phyloP scores from a whole-genome alignment of 2,113 vertebrate genomes.

The Ceratotherium simum region DNA sequence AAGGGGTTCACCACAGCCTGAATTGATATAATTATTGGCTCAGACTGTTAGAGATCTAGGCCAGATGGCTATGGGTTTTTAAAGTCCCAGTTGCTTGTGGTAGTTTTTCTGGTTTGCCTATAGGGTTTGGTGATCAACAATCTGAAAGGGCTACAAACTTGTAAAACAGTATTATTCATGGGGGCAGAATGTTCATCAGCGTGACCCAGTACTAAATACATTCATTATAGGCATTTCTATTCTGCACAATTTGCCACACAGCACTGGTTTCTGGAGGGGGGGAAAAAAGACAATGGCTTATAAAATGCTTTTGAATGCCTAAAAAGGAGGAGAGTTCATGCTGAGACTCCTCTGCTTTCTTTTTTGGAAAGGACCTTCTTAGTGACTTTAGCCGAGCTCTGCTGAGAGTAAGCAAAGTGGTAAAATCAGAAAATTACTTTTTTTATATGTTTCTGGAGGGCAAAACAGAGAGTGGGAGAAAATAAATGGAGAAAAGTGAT shows the following conservation, averaged over 20 bases:
- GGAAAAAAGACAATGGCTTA: constrained; percentile 88
- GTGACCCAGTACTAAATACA: constrained; percentile 94
- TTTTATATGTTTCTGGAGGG: constrained; percentile 66
- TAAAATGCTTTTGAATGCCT: constrained; percentile 89
- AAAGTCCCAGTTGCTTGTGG: constrained; percentile 90
- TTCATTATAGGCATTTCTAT: constrained; percentile 94
- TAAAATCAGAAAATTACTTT: constrained; percentile 80
- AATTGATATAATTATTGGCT: constrained; percentile 92
- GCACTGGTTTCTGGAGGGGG: constrained; percentile 87
- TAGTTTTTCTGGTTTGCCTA: constrained; percentile 89
- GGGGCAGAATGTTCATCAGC: constrained; percentile 92
- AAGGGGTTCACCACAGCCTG: constrained; percentile 86
- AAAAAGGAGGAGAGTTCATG: constrained; percentile 83
- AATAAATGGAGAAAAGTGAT: constrained; percentile 57
- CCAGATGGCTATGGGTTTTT: constrained; percentile 93
- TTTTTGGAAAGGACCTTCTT: constrained; percentile 81
- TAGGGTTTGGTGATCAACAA: constrained; percentile 88
- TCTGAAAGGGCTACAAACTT: constrained; percentile 91
- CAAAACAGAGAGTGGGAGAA: constrained; percentile 56
- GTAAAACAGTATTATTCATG: constrained; percentile 93
- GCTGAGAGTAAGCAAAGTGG: constrained; percentile 78
- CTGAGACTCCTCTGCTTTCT: constrained; percentile 84
- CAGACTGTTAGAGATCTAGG: constrained; percentile 89
- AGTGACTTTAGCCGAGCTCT: constrained; percentile 84
- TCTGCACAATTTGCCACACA: constrained; percentile 94